These are phyloP conservation scores for Lampris incognitus DNA, from an alignment of 2,113 vertebrate species.

Conservation along the genomic window DNA sequence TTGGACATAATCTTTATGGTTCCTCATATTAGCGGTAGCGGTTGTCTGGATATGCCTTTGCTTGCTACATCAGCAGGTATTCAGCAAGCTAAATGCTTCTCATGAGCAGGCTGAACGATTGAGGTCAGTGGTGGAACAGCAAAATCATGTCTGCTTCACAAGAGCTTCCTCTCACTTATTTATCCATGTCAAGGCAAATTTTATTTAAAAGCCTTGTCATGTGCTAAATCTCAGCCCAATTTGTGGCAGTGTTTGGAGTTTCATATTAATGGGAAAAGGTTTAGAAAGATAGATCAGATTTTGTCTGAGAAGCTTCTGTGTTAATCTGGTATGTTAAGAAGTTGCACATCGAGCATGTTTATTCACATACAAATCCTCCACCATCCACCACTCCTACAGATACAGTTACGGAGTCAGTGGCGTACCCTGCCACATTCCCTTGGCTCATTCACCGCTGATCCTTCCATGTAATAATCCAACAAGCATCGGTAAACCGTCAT, in stretches of 20 bases:
- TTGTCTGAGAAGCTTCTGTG: too few species aligned
- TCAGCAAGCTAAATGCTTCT: not conserved
- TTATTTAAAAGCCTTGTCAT: not conserved
- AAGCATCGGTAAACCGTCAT: conserved; percentile 55
- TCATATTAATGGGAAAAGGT: too few species aligned
- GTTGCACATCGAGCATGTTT: not conserved
- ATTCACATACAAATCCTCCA: not conserved
- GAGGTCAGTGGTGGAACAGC: not conserved
- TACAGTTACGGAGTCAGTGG: conserved; percentile 4
- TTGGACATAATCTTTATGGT: not conserved
- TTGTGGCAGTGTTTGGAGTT: too few species aligned
- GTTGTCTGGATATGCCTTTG: not conserved
- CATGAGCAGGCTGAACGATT: conserved; percentile 13
- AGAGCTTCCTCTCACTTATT: not conserved
- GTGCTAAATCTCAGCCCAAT: too few species aligned
- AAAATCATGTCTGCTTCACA: not conserved
- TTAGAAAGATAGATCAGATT: too few species aligned
- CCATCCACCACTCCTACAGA: too few species aligned
- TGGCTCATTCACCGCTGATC: conserved; percentile 54
- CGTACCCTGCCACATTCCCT: conserved; percentile 28
- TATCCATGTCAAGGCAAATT: conserved; percentile 4
- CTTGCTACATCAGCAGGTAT: not conserved
- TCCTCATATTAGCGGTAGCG: not conserved
- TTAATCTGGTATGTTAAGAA: too few species aligned
- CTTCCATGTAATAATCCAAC: conserved; percentile 61